Percentiles rank a stretch among this genome's conserved stretches.
Evolutionary conservation across 2,113 vertebrate genomes (phyloP).

Genomic region (Chaetodon trifascialis): DNA sequence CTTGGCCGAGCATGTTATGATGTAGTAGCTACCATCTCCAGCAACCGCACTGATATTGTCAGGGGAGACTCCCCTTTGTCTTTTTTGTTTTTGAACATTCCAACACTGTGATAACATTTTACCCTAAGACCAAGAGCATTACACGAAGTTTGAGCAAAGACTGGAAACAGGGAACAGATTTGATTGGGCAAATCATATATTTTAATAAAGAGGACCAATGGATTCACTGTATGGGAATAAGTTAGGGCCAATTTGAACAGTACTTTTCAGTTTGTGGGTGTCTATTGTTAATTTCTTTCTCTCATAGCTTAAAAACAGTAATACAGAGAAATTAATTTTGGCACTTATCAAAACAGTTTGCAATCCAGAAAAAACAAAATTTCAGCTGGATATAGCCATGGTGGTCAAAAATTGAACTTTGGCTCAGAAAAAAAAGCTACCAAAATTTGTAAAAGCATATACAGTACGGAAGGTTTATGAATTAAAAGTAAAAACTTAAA

Average conservation of each 20-base stretch:
- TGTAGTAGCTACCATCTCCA: conserved; percentile 29
- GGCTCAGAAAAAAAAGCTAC: no score
- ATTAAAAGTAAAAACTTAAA: no score
- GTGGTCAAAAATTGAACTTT: no score
- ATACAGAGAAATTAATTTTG: neutral
- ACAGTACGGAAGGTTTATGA: no score
- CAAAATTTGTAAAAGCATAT: no score
- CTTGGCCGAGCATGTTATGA: conserved; percentile 9
- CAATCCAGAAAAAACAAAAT: neutral
- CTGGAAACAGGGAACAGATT: neutral
- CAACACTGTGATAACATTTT: conserved; percentile 27
- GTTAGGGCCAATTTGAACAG: neutral
- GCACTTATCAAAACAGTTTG: neutral
- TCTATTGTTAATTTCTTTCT: neutral
- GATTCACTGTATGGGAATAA: neutral
- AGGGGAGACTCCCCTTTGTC: conserved; percentile 6
- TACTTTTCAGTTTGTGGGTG: neutral
- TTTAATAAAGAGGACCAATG: neutral
- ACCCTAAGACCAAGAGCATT: conserved; percentile 16
- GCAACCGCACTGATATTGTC: neutral
- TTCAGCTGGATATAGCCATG: neutral
- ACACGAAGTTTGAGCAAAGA: neutral
- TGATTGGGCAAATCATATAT: neutral
- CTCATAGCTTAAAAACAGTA: neutral
- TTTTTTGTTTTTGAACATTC: conserved; percentile 49